Base-by-base conservation (phyloP, 2,797 vertebrate species). In the Anniella stebbinsi region DNA sequence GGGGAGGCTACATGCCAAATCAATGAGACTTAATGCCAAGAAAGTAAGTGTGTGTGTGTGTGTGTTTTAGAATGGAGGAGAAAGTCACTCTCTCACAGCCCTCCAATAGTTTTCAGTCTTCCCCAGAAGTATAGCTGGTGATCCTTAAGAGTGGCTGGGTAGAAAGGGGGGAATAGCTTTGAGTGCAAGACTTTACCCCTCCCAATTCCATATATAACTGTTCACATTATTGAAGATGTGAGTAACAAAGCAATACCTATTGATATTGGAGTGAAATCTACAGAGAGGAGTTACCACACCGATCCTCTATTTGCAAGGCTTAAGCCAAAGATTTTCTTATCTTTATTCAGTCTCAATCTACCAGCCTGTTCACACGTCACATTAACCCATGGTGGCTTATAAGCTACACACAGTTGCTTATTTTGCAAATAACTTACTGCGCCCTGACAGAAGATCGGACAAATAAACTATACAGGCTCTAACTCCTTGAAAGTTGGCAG, bases 101-200 rank as follows among this genome's bases (percentile, higher is more conserved):
- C 66, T n/a, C 15, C 45, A 77, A 36, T n/a, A 83, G 66, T 75
- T 28, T 51, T 87, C 25, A 87, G 11, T 75, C 51, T 60, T 75
- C 36, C 28, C 28, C n/a, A 41, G 54, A 75, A 82, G 30, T 51
- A 2, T 78, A 51, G 57, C 57, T 41, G 21, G 23, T 51, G 33
- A 76, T 25, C 41, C 41, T 21, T 25, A 33, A 63, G 57, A 69
- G 38, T 28, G 21, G 33, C 3, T 66, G 12, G 10, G 17, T 13
- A 33, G 18, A 66, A 69, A 25, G 17, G 15, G 18, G 85, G 15
- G 6, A 48, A 9, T n/a, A 60, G 17, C 36, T 57, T 66, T 76
- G 36, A 30, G 41, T 18, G 23, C 23, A 80, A 80, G 69, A 51
- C 78, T 87, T 18, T 92, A 73, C 78, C 89, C 38, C 23, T 73